These are phyloP conservation scores for Ecliptopera silaceata DNA, from an alignment of 2,888 invertebrate genomes.

Conservation along the genomic window DNA sequence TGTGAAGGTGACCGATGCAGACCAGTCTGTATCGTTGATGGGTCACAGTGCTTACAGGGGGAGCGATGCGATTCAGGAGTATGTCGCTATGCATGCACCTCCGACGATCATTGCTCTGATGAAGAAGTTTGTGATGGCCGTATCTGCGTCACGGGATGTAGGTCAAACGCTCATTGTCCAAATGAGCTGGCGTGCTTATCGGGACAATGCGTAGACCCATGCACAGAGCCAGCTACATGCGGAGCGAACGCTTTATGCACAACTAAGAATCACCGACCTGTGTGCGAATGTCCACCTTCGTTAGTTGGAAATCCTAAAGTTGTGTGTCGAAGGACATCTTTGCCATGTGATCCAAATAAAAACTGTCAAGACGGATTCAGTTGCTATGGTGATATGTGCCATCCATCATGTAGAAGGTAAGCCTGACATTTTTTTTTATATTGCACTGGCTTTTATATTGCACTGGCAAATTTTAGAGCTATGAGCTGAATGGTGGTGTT, in stretches of 20 bases:
- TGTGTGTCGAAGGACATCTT: constrained; percentile 87
- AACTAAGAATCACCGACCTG: constrained; percentile 87
- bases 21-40: constrained; percentile 89
- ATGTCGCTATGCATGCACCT: constrained; percentile 92
- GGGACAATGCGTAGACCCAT: constrained; percentile 91
- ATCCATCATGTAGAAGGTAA: constrained; percentile 89
- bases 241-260: constrained; percentile 92
- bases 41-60: constrained; percentile 89
- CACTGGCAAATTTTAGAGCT: neutral
- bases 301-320: constrained; percentile 89
- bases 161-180: constrained; percentile 90
- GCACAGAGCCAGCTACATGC: constrained; percentile 89
- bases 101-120: constrained; percentile 93
- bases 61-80: constrained; percentile 90
- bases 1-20: constrained; percentile 90
- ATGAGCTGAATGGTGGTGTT: neutral
- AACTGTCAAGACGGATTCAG: constrained; percentile 88
- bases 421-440: neutral
- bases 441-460: neutral
- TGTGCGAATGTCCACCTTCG: constrained; percentile 88
- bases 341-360: constrained; percentile 84
- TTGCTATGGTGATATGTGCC: constrained; percentile 91
- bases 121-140: constrained; percentile 94
- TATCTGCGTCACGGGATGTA: constrained; percentile 91
- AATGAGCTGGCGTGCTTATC: constrained; percentile 88